Evolutionary conservation across 2,888 invertebrate species (phyloP).

Genomic region (Pogonocherus hispidulus): DNA sequence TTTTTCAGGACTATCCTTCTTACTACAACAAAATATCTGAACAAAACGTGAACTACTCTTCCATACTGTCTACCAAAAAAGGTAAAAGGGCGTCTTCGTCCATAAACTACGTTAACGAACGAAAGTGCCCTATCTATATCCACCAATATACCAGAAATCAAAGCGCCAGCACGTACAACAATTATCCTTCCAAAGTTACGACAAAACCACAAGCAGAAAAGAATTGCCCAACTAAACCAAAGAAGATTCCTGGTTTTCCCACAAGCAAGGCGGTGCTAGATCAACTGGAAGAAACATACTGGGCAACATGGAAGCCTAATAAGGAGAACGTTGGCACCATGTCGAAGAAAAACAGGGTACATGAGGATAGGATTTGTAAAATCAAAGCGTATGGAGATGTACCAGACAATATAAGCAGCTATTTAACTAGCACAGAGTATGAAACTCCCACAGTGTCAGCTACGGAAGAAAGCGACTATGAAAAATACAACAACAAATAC

Average conservation of each 20-base stretch:
- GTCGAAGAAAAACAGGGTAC: constrained; percentile 12
- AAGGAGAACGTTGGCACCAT: constrained; percentile 36
- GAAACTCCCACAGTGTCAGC: not conserved
- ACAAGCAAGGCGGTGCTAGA: constrained; percentile 53
- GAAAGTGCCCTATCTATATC: constrained; percentile 52
- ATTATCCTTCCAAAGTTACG: constrained; percentile 37
- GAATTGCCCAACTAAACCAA: not conserved
- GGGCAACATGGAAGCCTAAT: constrained; percentile 66
- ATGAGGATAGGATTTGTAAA: constrained; percentile 7
- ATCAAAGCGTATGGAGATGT: constrained; percentile 28
- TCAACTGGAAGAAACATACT: constrained; percentile 65
- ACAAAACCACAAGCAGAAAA: constrained; percentile 12
- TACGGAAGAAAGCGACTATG: constrained; percentile 12
- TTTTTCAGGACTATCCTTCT: constrained; percentile 38
- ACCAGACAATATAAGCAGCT: constrained; percentile 22
- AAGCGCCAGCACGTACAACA: constrained; percentile 42
- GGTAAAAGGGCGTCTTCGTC: constrained; percentile 27
- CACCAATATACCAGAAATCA: constrained; percentile 46
- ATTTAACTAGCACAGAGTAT: constrained; percentile 18
- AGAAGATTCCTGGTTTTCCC: constrained; percentile 23
- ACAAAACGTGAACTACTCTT: not conserved
- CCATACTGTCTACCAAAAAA: constrained; percentile 16
- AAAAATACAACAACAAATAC: constrained; percentile 2
- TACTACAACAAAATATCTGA: constrained; percentile 26
- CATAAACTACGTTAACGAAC: constrained; percentile 43